These are phyloP conservation scores for Tachina lurida DNA, from an alignment of 2,888 invertebrate genomes.

Conservation along the genomic window DNA sequence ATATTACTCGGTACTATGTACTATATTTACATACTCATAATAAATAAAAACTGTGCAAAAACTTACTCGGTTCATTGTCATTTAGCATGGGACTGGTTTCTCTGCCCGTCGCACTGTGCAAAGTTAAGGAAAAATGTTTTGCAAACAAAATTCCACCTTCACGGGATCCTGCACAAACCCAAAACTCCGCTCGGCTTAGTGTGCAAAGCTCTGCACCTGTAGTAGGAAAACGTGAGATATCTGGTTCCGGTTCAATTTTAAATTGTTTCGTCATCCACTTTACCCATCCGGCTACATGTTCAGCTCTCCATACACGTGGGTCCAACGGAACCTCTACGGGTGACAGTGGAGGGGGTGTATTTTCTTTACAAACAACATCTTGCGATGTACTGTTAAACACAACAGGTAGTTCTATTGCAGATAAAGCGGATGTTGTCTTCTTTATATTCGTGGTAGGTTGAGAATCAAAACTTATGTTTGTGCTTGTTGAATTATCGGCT, in stretches of 20 bases:
- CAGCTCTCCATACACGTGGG: constrained; percentile 86
- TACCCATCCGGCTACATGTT: constrained; percentile 86
- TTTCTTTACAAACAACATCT: constrained; percentile 11
- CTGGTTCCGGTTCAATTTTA: constrained; percentile 84
- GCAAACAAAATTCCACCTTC: constrained; percentile 85
- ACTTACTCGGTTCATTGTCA: constrained; percentile 83
- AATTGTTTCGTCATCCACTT: constrained; percentile 86
- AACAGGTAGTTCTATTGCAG: not conserved
- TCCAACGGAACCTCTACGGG: constrained; percentile 83
- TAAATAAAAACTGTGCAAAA: not conserved
- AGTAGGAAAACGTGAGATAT: constrained; percentile 84
- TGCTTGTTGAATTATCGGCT: constrained; percentile 11
- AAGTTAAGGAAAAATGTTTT: constrained; percentile 85
- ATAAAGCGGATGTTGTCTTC: constrained; percentile 17
- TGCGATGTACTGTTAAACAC: not conserved
- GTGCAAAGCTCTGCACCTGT: constrained; percentile 85
- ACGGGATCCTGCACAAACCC: constrained; percentile 84
- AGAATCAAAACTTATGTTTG: constrained; percentile 4
- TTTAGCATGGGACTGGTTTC: constrained; percentile 85
- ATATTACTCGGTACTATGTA: too few species aligned
- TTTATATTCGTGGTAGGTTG: constrained; percentile 2
- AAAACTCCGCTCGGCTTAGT: constrained; percentile 86
- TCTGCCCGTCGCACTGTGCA: constrained; percentile 85
- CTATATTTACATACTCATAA: too few species aligned
- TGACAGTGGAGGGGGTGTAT: constrained; percentile 68